Base-by-base conservation (phyloP, 2,888 invertebrate species). In the Ctenicera cuprea region DNA sequence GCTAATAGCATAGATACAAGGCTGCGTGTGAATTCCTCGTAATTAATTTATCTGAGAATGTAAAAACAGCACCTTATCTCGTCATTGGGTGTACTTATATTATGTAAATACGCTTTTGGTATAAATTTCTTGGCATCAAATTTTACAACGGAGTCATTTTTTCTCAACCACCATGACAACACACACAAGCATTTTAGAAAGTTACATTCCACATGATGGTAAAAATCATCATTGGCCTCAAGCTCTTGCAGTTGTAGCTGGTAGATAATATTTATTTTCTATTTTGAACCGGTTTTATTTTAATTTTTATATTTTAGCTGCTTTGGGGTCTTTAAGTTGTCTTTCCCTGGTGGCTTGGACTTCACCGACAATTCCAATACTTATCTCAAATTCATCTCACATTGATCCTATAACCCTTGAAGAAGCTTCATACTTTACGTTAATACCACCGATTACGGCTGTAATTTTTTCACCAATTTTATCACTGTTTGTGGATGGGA, bases 341-440 rank as follows among this genome's bases (percentile, higher is more conserved):
- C 78, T 75, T n/a, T 30, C 48, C 0, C 65, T 76, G 12, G 71
- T 74, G 45, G 61, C 76, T 20, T 79, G 79, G 79, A 73, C 78
- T 4, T 78, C 79, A 43, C 77, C 78, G 1, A 61, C 79, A 20
- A 77, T 78, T 9, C 78, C 79, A 38, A 52, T 43, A 30, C 30
- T 75, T 0, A 73, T 61, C n/a, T 73, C 72, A 26, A 72, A 72
- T 37, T 30, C 68, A 9, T 64, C 71, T 1, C 54, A 71, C 43
- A 38, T 62, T 5, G 38, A 54, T 2, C 20, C 33, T 3, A 71
- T 77, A 38, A 64, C 65, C 0, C 9, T 63, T 9, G 83, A 84
- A 16, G 77, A 85, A 77, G 84, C 83, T 3, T 85, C 85, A 0
- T 84, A 84, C 70, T 81, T 85, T 52, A 82, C 82, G 0, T 80